These are phyloP conservation scores for Pandemis heparana DNA, from an alignment of 2,888 invertebrate species.

Conservation along the genomic window DNA sequence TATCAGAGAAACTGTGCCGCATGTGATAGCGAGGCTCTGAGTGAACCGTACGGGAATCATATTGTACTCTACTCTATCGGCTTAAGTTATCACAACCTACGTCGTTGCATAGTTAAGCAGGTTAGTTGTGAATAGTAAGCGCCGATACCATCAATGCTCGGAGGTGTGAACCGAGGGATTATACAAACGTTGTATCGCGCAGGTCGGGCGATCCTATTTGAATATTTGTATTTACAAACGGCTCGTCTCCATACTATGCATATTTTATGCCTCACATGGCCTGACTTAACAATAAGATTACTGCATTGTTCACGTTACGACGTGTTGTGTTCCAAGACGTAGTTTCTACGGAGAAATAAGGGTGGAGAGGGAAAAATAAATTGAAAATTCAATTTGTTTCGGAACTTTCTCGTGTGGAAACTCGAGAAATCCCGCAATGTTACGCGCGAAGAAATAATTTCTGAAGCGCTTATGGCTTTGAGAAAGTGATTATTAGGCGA, in stretches of 20 bases:
- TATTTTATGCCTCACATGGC: constrained; percentile 36
- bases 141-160: constrained; percentile 50
- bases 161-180: constrained; percentile 57
- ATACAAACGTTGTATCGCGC: constrained; percentile 45
- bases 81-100: constrained; percentile 45
- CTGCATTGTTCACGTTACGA: constrained; percentile 19
- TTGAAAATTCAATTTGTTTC: constrained; percentile 34
- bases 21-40: not conserved
- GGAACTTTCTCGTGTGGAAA: constrained; percentile 44
- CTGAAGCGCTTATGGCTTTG: constrained; percentile 29
- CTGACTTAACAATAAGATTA: constrained; percentile 32
- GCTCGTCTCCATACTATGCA: constrained; percentile 36
- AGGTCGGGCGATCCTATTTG: constrained; percentile 46
- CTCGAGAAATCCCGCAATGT: constrained; percentile 37
- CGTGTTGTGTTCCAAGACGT: constrained; percentile 12
- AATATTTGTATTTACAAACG: constrained; percentile 40
- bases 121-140: constrained; percentile 53
- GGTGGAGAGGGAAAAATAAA: constrained; percentile 24
- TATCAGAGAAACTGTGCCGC: not conserved
- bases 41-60: not conserved
- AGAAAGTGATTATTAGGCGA: constrained; percentile 26
- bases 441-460: constrained; percentile 46
- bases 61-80: constrained; percentile 29
- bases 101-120: constrained; percentile 53
- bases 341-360: constrained; percentile 1